Percentiles rank a stretch among this genome's conserved stretches.
phyloP scores from a whole-genome alignment of 37 sponge, comb jelly and placozoan genomes.

The Hormiphora californensis region DNA sequence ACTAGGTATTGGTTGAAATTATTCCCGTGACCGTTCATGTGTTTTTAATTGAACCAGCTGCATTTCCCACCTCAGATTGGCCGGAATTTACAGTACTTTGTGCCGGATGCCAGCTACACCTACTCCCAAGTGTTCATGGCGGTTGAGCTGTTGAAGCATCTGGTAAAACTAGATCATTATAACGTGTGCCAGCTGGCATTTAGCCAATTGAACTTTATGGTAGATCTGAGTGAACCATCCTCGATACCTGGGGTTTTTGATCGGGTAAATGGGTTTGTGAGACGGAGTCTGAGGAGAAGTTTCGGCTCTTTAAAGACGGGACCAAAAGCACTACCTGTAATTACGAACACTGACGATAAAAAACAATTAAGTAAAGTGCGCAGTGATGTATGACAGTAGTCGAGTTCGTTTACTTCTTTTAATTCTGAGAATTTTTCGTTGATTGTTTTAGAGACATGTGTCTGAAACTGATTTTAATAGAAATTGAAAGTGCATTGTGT shows the following conservation, averaged over 20 bases:
- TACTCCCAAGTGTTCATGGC: slow-evolving; percentile 29
- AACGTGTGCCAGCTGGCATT: neutral
- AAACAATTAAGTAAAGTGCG: too few relatives aligned
- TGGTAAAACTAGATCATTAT: neutral
- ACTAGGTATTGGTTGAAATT: neutral
- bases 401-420: too few relatives aligned
- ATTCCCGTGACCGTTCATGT: neutral
- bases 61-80: neutral
- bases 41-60: neutral
- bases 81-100: neutral
- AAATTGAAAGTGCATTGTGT: too few relatives aligned
- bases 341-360: too few relatives aligned
- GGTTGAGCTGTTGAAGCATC: neutral
- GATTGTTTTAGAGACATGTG: too few relatives aligned
- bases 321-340: too few relatives aligned
- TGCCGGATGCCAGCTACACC: neutral
- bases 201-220: neutral
- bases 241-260: too few relatives aligned
- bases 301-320: too few relatives aligned
- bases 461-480: too few relatives aligned
- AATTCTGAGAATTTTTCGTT: too few relatives aligned
- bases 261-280: neutral
- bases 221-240: too few relatives aligned
- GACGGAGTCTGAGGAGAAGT: neutral
- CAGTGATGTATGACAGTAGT: too few relatives aligned